Evolutionary conservation across 2,113 vertebrate genomes (phyloP).

Genomic region (Colossoma macropomum): DNA sequence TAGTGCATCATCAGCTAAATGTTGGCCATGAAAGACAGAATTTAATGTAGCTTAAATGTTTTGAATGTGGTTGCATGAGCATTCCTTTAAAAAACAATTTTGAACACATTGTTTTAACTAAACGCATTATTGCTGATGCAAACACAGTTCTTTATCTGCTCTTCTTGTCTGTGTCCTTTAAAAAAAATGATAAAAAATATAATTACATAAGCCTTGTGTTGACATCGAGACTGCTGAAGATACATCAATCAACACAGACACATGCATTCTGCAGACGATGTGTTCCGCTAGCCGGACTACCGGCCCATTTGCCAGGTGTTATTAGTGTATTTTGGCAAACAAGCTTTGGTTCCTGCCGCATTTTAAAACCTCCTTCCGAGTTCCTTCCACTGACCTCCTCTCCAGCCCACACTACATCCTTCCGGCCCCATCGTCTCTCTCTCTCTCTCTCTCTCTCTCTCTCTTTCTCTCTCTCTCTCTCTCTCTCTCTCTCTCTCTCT

Average conservation of each 20-base stretch:
- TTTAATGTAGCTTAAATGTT: too few species aligned
- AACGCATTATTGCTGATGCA: too few species aligned
- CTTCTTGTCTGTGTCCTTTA: too few species aligned
- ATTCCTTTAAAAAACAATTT: too few species aligned
- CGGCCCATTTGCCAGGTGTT: background rate
- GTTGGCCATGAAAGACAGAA: too few species aligned
- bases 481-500: slow-evolving; percentile 33
- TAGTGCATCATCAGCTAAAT: too few species aligned
- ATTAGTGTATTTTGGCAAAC: slow-evolving; percentile 39
- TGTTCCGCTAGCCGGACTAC: slow-evolving; percentile 24
- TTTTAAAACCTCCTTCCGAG: slow-evolving; percentile 60
- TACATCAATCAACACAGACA: background rate
- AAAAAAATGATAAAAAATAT: too few species aligned
- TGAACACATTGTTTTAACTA: too few species aligned
- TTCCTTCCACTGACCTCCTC: slow-evolving; percentile 76
- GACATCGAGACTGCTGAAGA: background rate
- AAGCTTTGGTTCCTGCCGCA: slow-evolving; percentile 59
- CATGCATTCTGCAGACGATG: background rate
- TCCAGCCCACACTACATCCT: slow-evolving; percentile 74
- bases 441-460: slow-evolving; percentile 27
- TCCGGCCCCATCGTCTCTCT: slow-evolving; percentile 48
- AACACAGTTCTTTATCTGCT: too few species aligned
- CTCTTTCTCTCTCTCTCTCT: slow-evolving; percentile 66
- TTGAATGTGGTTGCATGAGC: too few species aligned
- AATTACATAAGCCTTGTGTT: background rate